These are phyloP conservation scores for Oscheius onirici DNA, from an alignment of 2,888 invertebrate genomes.

Conservation along the genomic window DNA sequence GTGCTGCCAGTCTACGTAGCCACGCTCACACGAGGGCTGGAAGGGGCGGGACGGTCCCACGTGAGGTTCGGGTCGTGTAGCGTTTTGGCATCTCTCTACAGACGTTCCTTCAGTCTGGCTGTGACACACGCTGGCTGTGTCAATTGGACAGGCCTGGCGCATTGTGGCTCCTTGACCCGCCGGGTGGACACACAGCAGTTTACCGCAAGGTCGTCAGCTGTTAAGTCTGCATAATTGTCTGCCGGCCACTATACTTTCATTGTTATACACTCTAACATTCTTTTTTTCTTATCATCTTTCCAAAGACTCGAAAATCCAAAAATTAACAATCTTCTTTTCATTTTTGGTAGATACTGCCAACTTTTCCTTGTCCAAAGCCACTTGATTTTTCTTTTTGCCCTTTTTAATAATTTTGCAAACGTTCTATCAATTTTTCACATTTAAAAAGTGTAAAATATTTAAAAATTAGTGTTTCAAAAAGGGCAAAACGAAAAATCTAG, in stretches of 20 bases:
- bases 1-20: constrained; percentile 22
- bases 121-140: not conserved
- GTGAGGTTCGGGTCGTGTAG: constrained; percentile 24
- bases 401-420: too few species aligned
- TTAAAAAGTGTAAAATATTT: too few species aligned
- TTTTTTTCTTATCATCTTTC: too few species aligned
- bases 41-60: constrained; percentile 27
- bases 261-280: not conserved
- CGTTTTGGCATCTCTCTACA: not conserved
- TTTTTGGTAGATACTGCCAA: too few species aligned
- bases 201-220: not conserved
- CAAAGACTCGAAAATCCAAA: too few species aligned
- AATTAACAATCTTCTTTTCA: too few species aligned
- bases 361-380: too few species aligned
- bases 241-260: not conserved
- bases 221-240: not conserved
- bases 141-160: constrained; percentile 4
- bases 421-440: too few species aligned
- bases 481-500: too few species aligned
- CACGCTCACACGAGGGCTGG: constrained; percentile 25
- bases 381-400: too few species aligned
- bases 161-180: constrained; percentile 20
- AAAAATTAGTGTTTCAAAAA: too few species aligned
- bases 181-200: constrained; percentile 3
- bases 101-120: constrained; percentile 13